A percentile compares a stretch with the other conserved stretches of the same genome.
These are phyloP conservation scores for Hemicordylus capensis DNA, from an alignment of 2,113 vertebrate species.

Conservation along the genomic window DNA sequence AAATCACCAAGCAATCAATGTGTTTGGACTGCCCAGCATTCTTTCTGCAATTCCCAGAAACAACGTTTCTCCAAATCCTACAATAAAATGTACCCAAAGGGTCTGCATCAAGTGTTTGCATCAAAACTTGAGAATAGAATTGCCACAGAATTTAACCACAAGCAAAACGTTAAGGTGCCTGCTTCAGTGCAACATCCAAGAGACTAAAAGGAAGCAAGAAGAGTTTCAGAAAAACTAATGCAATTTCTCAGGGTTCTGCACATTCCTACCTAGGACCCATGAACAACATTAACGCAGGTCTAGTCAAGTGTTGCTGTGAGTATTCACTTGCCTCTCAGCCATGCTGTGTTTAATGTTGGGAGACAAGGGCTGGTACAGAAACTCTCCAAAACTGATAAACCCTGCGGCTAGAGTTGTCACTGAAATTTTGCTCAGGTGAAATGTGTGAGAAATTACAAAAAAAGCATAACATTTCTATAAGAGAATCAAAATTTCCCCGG, in stretches of 20 bases:
- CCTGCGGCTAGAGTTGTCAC: neutral
- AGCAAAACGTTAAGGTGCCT: neutral
- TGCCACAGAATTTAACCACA: neutral
- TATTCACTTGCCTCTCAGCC: too few relatives aligned
- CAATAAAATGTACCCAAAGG: neutral
- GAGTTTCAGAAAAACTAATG: neutral
- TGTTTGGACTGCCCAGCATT: neutral
- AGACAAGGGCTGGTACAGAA: neutral
- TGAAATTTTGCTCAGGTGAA: neutral
- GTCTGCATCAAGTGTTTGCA: neutral
- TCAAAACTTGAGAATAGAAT: neutral
- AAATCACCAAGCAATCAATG: neutral
- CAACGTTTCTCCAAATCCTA: neutral
- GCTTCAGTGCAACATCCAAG: neutral
- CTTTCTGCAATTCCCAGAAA: neutral
- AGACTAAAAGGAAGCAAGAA: neutral
- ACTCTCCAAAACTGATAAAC: too few relatives aligned
- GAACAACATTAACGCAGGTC: neutral
- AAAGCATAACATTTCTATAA: neutral
- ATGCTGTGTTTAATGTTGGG: neutral
- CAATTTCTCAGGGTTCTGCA: neutral
- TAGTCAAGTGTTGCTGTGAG: neutral
- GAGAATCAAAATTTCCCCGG: neutral
- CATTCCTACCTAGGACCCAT: neutral
- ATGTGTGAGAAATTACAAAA: neutral